A percentile compares a stretch with the other conserved stretches of the same genome.
phyloP scores from a whole-genome alignment of 2,888 invertebrate genomes.

The Diaphora mendica region DNA sequence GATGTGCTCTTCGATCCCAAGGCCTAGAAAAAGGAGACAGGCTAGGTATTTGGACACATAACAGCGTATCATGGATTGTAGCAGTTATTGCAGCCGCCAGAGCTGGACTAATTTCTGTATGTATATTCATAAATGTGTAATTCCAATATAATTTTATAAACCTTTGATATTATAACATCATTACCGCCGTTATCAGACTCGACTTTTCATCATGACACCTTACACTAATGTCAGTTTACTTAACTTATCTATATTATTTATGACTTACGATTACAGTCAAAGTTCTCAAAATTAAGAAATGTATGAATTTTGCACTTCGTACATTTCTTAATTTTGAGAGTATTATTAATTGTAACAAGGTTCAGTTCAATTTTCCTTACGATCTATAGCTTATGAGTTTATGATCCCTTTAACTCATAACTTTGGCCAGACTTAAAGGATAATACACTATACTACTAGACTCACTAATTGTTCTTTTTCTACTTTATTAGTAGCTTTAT shows the following conservation, averaged over 20 bases:
- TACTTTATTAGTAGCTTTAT: no score
- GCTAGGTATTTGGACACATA: constrained; percentile 94
- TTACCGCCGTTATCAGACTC: background rate
- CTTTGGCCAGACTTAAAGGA: no score
- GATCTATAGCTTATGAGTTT: no score
- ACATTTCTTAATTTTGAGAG: no score
- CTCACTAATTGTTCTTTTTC: no score
- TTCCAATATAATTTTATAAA: background rate
- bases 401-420: no score
- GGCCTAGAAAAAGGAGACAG: constrained; percentile 92
- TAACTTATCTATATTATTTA: background rate
- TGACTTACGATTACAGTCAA: background rate
- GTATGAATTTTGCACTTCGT: no score
- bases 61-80: constrained; percentile 91
- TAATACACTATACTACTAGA: no score
- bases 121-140: background rate
- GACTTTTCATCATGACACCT: background rate
- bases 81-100: constrained; percentile 90
- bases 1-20: constrained; percentile 89
- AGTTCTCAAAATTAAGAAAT: background rate
- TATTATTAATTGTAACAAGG: no score
- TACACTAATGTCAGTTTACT: background rate
- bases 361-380: no score
- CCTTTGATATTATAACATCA: background rate
- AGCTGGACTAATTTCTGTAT: constrained; percentile 91